phyloP scores from a whole-genome alignment of 2,113 vertebrate species.

The Leucoraja erinaceus region DNA sequence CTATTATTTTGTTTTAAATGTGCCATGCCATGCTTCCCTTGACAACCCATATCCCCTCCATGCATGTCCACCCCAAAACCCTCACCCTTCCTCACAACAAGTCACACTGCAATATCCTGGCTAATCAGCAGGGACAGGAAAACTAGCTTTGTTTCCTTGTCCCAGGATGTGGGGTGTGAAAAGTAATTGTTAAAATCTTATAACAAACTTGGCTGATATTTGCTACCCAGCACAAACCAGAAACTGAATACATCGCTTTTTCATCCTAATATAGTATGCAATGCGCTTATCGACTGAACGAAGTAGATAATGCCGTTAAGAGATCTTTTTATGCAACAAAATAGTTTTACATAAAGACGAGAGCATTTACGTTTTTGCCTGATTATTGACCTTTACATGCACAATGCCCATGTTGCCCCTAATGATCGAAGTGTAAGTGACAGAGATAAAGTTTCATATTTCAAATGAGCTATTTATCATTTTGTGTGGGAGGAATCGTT shows the following conservation, averaged over 20 bases:
- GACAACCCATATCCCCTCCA: no score
- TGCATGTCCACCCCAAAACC: no score
- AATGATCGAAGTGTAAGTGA: neutral
- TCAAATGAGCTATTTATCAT: constrained; percentile 16
- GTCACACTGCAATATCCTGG: neutral
- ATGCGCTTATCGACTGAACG: neutral
- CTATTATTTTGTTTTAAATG: neutral
- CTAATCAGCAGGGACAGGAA: neutral
- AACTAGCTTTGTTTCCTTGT: neutral
- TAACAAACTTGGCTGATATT: neutral
- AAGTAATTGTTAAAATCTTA: neutral
- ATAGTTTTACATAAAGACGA: neutral
- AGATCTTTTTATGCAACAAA: no score
- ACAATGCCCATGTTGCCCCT: neutral
- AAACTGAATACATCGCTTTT: neutral
- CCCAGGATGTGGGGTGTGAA: neutral
- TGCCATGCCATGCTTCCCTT: no score
- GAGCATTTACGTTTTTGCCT: neutral
- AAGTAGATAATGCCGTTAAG: neutral
- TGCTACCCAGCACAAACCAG: neutral
- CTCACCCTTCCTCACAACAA: neutral
- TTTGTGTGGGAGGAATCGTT: neutral
- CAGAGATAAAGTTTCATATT: neutral
- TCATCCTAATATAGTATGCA: neutral
- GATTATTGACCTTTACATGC: neutral